phyloP scores from a whole-genome alignment of 2,113 vertebrate genomes.

The Chrysemys picta region DNA sequence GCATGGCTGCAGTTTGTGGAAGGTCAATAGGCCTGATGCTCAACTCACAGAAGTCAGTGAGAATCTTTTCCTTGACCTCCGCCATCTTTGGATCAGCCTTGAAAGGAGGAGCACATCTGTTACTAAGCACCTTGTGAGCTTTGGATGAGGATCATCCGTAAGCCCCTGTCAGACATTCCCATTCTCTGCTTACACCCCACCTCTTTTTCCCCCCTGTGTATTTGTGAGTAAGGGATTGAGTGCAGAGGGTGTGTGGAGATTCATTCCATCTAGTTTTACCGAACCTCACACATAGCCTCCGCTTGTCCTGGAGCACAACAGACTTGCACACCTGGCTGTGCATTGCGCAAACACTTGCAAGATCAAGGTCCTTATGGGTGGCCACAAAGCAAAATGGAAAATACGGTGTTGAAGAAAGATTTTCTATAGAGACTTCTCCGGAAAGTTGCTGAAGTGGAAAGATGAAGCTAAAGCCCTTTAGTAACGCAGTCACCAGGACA shows the following conservation, averaged over 20 bases:
- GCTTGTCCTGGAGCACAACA: background rate
- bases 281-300: background rate
- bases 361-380: background rate
- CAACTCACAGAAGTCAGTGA: background rate
- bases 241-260: background rate
- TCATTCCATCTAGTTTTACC: background rate
- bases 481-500: background rate
- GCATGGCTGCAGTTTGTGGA: background rate
- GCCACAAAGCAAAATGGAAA: background rate
- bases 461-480: background rate
- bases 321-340: background rate
- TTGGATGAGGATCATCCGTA: rapidly evolving
- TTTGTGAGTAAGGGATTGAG: background rate
- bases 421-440: slow-evolving; percentile 4
- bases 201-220: background rate
- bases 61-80: background rate
- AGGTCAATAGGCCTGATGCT: background rate
- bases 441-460: slow-evolving; percentile 12
- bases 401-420: background rate
- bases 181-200: background rate
- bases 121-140: background rate
- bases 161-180: background rate
- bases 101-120: background rate
- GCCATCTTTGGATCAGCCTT: background rate
- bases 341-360: background rate